phyloP scores from a whole-genome alignment of 2,113 vertebrate genomes.

The Azemiops feae region DNA sequence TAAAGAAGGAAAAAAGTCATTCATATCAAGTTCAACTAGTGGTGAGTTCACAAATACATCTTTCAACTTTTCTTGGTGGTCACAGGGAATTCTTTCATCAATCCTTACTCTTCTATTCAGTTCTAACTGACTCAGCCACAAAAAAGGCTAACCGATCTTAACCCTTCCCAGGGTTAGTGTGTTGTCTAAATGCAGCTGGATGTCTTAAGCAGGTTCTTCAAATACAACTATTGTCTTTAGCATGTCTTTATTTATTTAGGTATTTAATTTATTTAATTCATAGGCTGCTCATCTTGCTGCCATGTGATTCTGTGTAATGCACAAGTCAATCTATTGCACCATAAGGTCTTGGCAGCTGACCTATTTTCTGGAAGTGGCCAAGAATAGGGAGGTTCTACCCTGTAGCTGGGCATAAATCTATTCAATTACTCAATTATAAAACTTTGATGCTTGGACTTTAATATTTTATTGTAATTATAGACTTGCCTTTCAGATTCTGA shows the following conservation, averaged over 20 bases:
- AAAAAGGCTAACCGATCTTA: no score
- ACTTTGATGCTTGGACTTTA: conserved; percentile 6
- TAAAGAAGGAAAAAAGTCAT: no score
- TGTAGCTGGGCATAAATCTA: not conserved
- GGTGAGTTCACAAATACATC: no score
- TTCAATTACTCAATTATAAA: not conserved
- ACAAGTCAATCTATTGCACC: not conserved
- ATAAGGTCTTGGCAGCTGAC: not conserved
- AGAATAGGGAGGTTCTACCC: not conserved
- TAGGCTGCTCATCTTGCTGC: not conserved
- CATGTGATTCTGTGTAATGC: not conserved
- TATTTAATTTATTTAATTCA: not conserved
- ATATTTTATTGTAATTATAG: conserved; percentile 10
- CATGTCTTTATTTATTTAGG: not conserved
- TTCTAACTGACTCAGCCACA: no score
- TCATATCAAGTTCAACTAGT: no score
- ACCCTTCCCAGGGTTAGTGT: not conserved
- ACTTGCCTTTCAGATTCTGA: not conserved
- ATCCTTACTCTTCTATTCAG: no score
- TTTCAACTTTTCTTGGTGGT: no score
- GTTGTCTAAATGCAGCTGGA: not conserved
- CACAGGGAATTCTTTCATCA: no score
- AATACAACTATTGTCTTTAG: not conserved
- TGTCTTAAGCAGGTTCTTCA: not conserved
- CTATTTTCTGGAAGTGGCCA: not conserved